These are phyloP conservation scores for Sebastes steindachneri DNA, from an alignment of 2,797 vertebrate species.

Conservation along the genomic window DNA sequence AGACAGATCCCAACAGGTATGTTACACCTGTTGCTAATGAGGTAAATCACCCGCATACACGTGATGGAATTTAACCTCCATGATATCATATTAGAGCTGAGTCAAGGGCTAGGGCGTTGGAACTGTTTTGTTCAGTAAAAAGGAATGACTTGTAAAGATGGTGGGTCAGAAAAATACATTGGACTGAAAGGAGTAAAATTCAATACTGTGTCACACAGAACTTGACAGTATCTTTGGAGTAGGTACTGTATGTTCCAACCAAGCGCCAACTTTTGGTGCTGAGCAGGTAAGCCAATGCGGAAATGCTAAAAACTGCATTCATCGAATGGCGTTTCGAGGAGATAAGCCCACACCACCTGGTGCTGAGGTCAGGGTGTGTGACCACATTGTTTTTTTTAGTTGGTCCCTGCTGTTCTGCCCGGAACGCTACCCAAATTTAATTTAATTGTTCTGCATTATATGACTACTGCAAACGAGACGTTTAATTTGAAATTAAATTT, in stretches of 20 bases:
- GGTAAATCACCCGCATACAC: neutral
- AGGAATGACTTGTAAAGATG: neutral
- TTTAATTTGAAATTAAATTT: no score
- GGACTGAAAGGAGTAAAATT: neutral
- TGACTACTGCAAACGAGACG: no score
- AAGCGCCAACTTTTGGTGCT: no score
- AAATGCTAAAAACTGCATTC: neutral
- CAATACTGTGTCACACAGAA: no score
- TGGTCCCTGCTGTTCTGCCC: no score
- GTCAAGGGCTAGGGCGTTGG: neutral
- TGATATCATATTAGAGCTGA: neutral
- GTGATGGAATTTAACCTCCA: neutral
- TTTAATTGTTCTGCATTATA: no score
- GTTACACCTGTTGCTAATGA: neutral
- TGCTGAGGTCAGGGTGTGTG: no score
- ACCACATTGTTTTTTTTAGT: no score
- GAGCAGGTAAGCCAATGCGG: no score
- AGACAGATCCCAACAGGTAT: constrained; percentile 5
- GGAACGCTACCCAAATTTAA: no score
- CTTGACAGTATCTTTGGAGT: neutral
- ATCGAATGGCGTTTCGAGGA: no score
- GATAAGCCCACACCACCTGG: no score
- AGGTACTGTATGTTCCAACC: neutral
- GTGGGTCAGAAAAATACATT: neutral
- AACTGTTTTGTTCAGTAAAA: neutral